A percentile compares a stretch with the other conserved stretches of the same genome.
phyloP scores from a whole-genome alignment of 2,888 invertebrate genomes.

The Ectobius pallidus region DNA sequence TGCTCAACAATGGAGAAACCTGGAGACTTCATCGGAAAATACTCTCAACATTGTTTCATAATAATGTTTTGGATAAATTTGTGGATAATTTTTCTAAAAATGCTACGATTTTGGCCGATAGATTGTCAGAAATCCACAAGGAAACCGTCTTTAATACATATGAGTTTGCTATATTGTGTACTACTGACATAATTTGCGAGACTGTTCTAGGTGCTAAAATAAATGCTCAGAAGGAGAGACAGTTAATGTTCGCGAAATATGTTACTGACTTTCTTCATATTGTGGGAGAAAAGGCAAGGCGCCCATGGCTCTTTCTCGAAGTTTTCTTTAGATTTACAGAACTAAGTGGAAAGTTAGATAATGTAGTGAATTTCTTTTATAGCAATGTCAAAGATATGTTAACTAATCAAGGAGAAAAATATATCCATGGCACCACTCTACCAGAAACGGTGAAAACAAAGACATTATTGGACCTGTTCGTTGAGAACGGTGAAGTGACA shows the following conservation, averaged over 20 bases:
- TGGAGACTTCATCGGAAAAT: not conserved
- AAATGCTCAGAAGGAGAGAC: not conserved
- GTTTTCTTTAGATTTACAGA: not conserved
- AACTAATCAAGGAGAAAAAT: slow-evolving; percentile 2
- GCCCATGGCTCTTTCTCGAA: not conserved
- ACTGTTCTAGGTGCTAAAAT: slow-evolving; percentile 33
- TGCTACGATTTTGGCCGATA: slow-evolving; percentile 9
- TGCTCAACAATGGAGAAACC: not conserved
- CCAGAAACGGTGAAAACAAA: not conserved
- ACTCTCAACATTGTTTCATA: not conserved
- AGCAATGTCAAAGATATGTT: not conserved
- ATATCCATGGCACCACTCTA: not conserved
- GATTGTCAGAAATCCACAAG: slow-evolving; percentile 2
- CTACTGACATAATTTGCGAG: slow-evolving; percentile 39
- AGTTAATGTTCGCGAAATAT: not conserved
- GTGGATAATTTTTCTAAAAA: not conserved
- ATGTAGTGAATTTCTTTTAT: not conserved
- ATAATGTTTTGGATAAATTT: not conserved
- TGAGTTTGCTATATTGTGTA: slow-evolving; percentile 27
- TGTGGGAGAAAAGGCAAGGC: not conserved
- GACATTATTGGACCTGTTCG: slow-evolving; percentile 27
- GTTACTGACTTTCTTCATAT: not conserved
- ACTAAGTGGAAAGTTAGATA: not conserved
- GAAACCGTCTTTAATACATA: slow-evolving; percentile 8
- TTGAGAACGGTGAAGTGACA: slow-evolving; percentile 1